Conservation (phyloP, 1,140 invertebrate species). For the Nixonia krombeini region DNA sequence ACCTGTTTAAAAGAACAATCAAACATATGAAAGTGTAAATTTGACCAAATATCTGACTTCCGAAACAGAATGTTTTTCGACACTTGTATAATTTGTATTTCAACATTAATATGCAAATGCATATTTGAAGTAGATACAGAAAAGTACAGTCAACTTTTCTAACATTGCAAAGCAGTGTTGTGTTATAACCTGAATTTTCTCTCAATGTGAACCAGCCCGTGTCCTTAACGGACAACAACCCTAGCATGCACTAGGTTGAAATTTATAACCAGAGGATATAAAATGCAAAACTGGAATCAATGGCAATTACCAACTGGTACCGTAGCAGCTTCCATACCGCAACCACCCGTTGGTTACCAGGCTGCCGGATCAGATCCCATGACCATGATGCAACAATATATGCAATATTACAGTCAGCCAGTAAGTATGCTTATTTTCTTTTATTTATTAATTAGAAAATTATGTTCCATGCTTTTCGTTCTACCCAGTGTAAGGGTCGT, state of each 20-base stretch:
- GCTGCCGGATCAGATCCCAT: conserved; percentile 64
- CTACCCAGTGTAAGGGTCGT: background rate
- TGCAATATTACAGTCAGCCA: conserved; percentile 71
- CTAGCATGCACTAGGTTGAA: conserved; percentile 55
- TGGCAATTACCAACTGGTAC: conserved; percentile 67
- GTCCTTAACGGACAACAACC: conserved; percentile 59
- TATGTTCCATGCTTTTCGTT: background rate
- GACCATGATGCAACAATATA: conserved; percentile 67
- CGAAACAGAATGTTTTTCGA: too few species aligned
- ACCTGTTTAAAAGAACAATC: too few species aligned
- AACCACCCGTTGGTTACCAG: conserved; percentile 66
- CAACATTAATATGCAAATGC: too few species aligned
- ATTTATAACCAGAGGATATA: conserved; percentile 48
- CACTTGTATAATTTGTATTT: too few species aligned
- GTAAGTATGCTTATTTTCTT: conserved; percentile 57
- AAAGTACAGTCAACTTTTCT: too few species aligned
- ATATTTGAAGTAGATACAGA: too few species aligned
- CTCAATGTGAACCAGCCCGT: conserved; percentile 58
- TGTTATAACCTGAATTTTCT: conserved; percentile 56
- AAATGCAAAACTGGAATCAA: conserved; percentile 72
- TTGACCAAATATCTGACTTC: too few species aligned
- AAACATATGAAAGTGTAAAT: too few species aligned
- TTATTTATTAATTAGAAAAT: background rate
- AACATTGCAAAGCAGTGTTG: too few species aligned
- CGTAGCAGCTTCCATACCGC: conserved; percentile 65